phyloP scores from a whole-genome alignment of 92 coral and sea anemone species.

The Parazoanthus darwini region DNA sequence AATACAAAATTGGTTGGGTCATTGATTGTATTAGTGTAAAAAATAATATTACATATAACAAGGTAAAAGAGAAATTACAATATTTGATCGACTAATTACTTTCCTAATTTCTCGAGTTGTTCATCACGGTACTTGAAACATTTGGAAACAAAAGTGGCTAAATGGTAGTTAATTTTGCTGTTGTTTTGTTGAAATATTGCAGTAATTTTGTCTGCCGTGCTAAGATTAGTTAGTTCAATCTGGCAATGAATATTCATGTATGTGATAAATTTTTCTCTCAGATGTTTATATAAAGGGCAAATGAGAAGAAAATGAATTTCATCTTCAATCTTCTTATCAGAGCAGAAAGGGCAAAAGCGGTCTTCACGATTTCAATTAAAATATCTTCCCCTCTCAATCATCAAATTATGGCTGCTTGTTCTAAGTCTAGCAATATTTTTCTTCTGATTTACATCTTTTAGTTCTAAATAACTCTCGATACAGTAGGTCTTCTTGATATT shows the following conservation, averaged over 20 bases:
- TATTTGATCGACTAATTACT: background rate
- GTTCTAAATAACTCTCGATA: constrained; percentile 6
- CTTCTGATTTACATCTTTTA: constrained; percentile 7
- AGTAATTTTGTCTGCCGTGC: background rate
- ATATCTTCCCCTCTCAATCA: background rate
- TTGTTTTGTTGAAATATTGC: background rate
- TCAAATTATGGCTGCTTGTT: constrained; percentile 1
- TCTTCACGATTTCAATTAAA: too few relatives aligned
- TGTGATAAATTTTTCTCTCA: background rate
- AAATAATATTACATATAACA: background rate
- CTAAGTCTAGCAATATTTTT: background rate
- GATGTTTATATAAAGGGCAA: background rate
- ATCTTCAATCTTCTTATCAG: too few relatives aligned
- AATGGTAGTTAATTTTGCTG: background rate
- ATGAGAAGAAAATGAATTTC: background rate
- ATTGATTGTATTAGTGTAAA: background rate
- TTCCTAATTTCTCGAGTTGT: background rate
- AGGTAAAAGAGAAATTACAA: background rate
- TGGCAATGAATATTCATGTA: background rate
- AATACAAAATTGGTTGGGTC: background rate
- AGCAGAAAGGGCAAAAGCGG: too few relatives aligned
- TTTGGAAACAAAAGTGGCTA: background rate
- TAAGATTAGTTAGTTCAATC: background rate
- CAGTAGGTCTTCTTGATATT: constrained; percentile 16
- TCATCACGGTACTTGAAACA: background rate